These are phyloP conservation scores for Drosophila sp. DNA, from an alignment of 1,140 invertebrate genomes.

Conservation along the genomic window DNA sequence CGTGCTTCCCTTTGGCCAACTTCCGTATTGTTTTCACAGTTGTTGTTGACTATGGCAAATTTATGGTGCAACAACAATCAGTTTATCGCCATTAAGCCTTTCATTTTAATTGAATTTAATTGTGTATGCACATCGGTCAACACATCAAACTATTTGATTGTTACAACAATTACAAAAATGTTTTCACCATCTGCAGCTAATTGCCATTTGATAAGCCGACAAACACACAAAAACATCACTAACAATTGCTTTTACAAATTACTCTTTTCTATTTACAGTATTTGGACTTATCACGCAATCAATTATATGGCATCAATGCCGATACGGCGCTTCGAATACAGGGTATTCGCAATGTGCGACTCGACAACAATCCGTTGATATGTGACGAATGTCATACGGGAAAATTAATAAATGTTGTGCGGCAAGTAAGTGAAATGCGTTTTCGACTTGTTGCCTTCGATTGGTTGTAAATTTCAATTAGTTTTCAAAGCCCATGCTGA, in stretches of 20 bases:
- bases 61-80: slow-evolving; percentile 68
- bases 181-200: slow-evolving; percentile 51
- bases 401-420: slow-evolving; percentile 82
- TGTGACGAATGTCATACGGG: slow-evolving; percentile 88
- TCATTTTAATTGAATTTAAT: slow-evolving; percentile 81
- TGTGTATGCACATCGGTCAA: slow-evolving; percentile 64
- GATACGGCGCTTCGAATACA: slow-evolving; percentile 85
- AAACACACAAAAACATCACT: slow-evolving; percentile 14
- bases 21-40: slow-evolving; percentile 19
- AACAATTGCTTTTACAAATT: slow-evolving; percentile 41
- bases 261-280: slow-evolving; percentile 59
- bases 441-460: slow-evolving; percentile 6
- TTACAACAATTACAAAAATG: slow-evolving; percentile 15
- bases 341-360: slow-evolving; percentile 84
- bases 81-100: slow-evolving; percentile 76
- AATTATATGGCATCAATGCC: slow-evolving; percentile 86
- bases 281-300: slow-evolving; percentile 88
- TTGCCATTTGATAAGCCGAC: slow-evolving; percentile 61
- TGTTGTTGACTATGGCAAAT: slow-evolving; percentile 55
- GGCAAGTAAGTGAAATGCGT: slow-evolving; percentile 76
- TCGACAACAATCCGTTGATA: slow-evolving; percentile 88
- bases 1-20: slow-evolving; percentile 29
- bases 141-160: slow-evolving; percentile 36
- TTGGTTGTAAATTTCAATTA: slow-evolving; percentile 56
- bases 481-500: slow-evolving; percentile 52